Evolutionary conservation across 2,888 invertebrate genomes (phyloP).

Genomic region (Lamellibrachia satsuma): DNA sequence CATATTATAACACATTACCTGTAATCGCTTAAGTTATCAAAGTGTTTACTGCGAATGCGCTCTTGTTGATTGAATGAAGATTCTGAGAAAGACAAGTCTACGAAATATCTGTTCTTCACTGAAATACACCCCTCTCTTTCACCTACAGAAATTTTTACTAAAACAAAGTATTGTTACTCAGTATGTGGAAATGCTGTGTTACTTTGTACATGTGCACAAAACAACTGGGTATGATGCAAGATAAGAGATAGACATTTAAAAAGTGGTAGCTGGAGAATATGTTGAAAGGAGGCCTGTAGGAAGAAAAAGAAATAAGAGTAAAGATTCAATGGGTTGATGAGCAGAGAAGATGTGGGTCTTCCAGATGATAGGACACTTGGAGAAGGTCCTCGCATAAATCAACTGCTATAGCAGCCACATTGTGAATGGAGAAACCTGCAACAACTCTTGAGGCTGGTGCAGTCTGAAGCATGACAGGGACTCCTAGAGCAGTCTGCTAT

Average conservation of each 20-base stretch:
- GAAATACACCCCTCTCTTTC: background rate
- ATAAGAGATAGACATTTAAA: too few species aligned
- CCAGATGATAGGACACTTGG: background rate
- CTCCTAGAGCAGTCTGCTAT: background rate
- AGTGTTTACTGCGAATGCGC: background rate
- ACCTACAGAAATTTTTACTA: background rate
- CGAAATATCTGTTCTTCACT: background rate
- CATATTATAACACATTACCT: background rate
- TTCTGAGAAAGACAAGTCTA: background rate
- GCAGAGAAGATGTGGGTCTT: background rate
- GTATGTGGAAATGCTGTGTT: background rate
- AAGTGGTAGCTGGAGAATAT: background rate
- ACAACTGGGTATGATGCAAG: too few species aligned
- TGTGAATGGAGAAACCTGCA: background rate
- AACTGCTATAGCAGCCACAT: background rate
- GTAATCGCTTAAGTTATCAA: background rate
- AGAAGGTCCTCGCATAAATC: background rate
- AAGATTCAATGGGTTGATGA: background rate
- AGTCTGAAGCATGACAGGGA: background rate
- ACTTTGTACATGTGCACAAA: too few species aligned
- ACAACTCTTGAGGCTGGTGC: background rate
- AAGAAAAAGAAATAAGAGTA: background rate
- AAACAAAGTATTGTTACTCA: background rate
- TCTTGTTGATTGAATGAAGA: background rate
- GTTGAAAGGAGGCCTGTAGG: background rate